Evolutionary conservation across 2,113 vertebrate genomes (phyloP).

Genomic region (Sphyrna mokarran): DNA sequence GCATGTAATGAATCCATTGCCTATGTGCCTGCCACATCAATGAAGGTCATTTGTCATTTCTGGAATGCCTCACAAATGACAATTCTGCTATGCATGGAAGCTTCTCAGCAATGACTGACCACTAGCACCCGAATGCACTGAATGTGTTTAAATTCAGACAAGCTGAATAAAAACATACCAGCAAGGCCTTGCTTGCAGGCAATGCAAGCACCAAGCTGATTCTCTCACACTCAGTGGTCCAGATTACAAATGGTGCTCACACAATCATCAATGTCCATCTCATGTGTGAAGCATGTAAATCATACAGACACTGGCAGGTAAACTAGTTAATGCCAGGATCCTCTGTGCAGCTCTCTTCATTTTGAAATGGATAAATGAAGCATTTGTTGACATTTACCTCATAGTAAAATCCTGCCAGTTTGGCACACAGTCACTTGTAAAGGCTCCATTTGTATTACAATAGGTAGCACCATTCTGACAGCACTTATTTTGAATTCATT

Average conservation of each 20-base stretch:
- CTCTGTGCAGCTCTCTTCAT: background rate
- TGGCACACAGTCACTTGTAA: background rate
- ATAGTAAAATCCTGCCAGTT: background rate
- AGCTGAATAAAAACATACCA: background rate
- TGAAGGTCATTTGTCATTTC: background rate
- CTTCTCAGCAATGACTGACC: background rate
- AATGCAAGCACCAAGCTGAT: background rate
- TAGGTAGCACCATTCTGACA: background rate
- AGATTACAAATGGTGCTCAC: background rate
- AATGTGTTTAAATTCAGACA: background rate
- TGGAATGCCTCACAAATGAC: background rate
- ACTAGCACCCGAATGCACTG: background rate
- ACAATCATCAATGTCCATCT: background rate
- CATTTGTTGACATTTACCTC: background rate
- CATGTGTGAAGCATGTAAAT: background rate
- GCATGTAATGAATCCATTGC: background rate
- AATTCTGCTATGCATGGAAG: background rate
- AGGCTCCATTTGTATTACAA: conserved; percentile 11
- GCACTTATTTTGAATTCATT: background rate
- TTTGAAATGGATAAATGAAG: background rate
- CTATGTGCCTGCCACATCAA: background rate
- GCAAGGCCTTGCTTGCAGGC: background rate
- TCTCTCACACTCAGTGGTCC: background rate
- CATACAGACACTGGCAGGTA: background rate
- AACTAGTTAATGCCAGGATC: background rate